Base-by-base conservation (phyloP, 2,888 invertebrate genomes). In the Hypomecis atomaria region DNA sequence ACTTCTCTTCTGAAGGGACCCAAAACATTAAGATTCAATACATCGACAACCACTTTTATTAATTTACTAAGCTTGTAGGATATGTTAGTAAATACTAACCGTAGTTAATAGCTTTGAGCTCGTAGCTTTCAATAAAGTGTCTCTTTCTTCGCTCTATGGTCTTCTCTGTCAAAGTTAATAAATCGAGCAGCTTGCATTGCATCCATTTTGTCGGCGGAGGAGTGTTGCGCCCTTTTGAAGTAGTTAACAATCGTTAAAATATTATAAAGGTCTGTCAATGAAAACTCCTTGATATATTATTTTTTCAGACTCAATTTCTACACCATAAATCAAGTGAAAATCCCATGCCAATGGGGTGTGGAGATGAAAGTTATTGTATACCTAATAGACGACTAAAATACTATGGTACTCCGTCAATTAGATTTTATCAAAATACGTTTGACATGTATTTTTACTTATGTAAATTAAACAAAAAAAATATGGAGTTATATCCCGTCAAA, bases 111-210 rank as follows among this genome's bases (percentile, higher is more conserved):
- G 81, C 78, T 62, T 75, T 81, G 42, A 86, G 63, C 0, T 78
- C 75, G 62, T 77, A 81, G 44, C 67, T 78, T 33, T 86, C 82
- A 42, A 86, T 71, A 37, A 75, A 83, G 42, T 77, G 72, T 62
- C 69, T 79, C 71, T 82, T 86, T 53, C 86, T 82, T 59, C 83
- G 75, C 49, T 86, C 81, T 48, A 92, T 86, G 1, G 90, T 82
- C 53, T 86, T 91, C 63, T 92, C 92, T 0, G 91, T 86, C 34
- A 92, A 76, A 0, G 85, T 84, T 1, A 92, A 79, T 0, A 92
- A 72, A 56, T 91, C 91, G 0, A 89, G 74, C 38, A 92, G 76
- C 71, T 91, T 92, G 73, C 80, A 84, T 67, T 90, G 87, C 81
- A 91, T 79, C 92, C 92, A 92, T 44, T 73, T 79, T 0, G 85